A percentile compares a stretch with the other conserved stretches of the same genome.
phyloP scores from a whole-genome alignment of 2,888 invertebrate genomes.

The Drosophila histrio region DNA sequence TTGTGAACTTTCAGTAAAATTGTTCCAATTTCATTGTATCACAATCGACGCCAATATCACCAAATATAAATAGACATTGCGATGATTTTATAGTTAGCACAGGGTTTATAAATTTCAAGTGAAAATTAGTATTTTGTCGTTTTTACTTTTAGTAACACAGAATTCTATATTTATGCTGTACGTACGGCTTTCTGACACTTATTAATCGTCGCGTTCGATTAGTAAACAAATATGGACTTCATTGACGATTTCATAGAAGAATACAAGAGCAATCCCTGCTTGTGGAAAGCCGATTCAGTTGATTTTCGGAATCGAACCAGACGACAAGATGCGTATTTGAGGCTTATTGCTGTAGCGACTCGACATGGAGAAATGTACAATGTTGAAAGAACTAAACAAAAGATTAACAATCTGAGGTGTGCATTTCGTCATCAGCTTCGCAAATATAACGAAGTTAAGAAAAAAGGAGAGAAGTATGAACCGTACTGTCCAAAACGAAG shows the following conservation, averaged over 20 bases:
- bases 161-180: constrained; percentile 36
- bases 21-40: constrained; percentile 1
- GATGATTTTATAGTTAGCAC: constrained; percentile 4
- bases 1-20: neutral
- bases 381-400: constrained; percentile 83
- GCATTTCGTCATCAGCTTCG: constrained; percentile 83
- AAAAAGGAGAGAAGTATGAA: constrained; percentile 82
- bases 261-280: constrained; percentile 83
- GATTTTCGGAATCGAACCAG: constrained; percentile 82
- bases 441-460: constrained; percentile 83
- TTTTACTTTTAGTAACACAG: constrained; percentile 31
- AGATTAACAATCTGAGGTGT: constrained; percentile 83
- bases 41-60: neutral
- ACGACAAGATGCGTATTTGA: constrained; percentile 83
- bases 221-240: constrained; percentile 80
- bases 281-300: constrained; percentile 83
- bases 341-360: constrained; percentile 83
- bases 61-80: neutral
- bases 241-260: constrained; percentile 84
- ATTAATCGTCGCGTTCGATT: constrained; percentile 31
- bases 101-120: constrained; percentile 11
- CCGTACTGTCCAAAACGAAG: constrained; percentile 83
- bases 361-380: constrained; percentile 84
- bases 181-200: constrained; percentile 24
- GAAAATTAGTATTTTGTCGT: constrained; percentile 15